phyloP scores from a whole-genome alignment of 2,888 invertebrate species.

The Himalopsyche anomala region DNA sequence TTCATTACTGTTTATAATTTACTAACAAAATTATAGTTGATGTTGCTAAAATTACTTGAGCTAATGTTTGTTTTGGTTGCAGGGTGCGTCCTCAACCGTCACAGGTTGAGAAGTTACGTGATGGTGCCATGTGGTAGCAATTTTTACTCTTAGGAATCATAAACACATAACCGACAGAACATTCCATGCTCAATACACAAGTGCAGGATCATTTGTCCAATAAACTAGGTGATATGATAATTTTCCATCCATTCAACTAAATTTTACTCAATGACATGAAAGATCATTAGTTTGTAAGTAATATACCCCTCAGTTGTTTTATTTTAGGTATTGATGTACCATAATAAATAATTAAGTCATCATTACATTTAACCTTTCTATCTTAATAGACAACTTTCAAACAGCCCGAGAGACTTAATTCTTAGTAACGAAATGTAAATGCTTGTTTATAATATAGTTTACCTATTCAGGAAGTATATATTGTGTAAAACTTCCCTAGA shows the following conservation, averaged over 20 bases:
- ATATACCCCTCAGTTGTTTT: background rate
- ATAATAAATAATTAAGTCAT: too few species aligned
- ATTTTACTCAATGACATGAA: conserved; percentile 10
- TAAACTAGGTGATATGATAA: conserved; percentile 20
- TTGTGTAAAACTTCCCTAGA: too few species aligned
- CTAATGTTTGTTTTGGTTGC: conserved; percentile 68
- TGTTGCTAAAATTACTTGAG: background rate
- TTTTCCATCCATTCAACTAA: background rate
- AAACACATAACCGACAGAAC: conserved; percentile 19
- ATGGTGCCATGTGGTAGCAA: conserved; percentile 58
- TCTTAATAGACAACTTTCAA: too few species aligned
- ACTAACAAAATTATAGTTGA: too few species aligned
- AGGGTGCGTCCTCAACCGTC: conserved; percentile 62
- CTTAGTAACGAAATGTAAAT: too few species aligned
- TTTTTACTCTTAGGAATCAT: conserved; percentile 33
- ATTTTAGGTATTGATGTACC: too few species aligned
- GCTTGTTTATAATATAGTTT: too few species aligned
- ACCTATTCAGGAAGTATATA: too few species aligned
- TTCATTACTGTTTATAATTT: too few species aligned
- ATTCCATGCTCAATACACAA: conserved; percentile 29
- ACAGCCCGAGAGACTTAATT: too few species aligned
- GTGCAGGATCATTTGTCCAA: conserved; percentile 51
- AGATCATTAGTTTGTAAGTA: background rate
- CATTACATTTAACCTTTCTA: too few species aligned
- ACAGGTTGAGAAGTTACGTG: conserved; percentile 60